phyloP scores from a whole-genome alignment of 2,797 vertebrate species.

The Chelon auratus region DNA sequence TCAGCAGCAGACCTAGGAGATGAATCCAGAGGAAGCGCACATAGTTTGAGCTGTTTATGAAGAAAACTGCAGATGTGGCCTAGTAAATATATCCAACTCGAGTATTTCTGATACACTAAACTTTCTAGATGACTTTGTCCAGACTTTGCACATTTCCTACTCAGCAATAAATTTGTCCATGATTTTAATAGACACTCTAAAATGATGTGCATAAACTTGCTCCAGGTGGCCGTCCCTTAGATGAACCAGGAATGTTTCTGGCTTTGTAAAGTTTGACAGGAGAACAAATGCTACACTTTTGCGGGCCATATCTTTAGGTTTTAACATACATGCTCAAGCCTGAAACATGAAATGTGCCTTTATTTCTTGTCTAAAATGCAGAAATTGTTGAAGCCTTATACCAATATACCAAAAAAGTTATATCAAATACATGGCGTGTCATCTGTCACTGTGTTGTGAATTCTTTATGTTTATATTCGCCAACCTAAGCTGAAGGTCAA shows the following conservation, averaged over 20 bases:
- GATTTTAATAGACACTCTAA: constrained; percentile 66
- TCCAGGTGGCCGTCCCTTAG: constrained; percentile 49
- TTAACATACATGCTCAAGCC: constrained; percentile 35
- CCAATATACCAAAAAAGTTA: no score
- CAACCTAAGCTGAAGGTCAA: constrained; percentile 60
- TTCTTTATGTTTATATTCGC: constrained; percentile 51
- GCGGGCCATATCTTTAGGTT: constrained; percentile 36
- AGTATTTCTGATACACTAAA: constrained; percentile 43
- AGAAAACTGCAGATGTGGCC: constrained; percentile 29
- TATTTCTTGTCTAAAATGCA: not conserved
- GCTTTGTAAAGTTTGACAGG: constrained; percentile 27
- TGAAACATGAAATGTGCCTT: constrained; percentile 16
- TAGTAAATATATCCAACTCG: not conserved
- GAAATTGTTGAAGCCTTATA: not conserved
- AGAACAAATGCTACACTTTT: constrained; percentile 36
- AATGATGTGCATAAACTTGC: constrained; percentile 59
- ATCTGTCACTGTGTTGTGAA: not conserved
- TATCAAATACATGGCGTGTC: not conserved
- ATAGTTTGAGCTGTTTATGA: constrained; percentile 45
- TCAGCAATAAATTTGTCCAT: constrained; percentile 64
- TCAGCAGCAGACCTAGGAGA: constrained; percentile 15
- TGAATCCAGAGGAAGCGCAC: constrained; percentile 42
- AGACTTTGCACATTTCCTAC: constrained; percentile 65
- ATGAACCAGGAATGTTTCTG: constrained; percentile 50
- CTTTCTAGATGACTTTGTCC: constrained; percentile 70